Conservation (phyloP, 1,140 invertebrate genomes). For the Drosophila takahashii region DNA sequence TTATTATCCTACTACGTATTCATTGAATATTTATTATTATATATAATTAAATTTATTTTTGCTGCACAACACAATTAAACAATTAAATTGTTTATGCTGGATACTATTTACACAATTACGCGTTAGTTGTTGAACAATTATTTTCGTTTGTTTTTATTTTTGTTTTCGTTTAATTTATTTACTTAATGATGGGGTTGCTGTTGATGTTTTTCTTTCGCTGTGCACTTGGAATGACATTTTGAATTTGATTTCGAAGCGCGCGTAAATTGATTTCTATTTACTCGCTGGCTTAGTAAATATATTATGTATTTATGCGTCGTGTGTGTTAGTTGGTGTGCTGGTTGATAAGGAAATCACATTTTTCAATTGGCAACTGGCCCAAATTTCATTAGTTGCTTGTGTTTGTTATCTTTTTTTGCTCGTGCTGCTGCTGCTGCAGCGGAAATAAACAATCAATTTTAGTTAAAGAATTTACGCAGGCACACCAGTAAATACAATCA, state of each 20-base stretch:
- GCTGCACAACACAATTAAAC: slow-evolving; percentile 67
- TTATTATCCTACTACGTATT: slow-evolving; percentile 73
- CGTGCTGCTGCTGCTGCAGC: slow-evolving; percentile 55
- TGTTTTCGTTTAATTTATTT: slow-evolving; percentile 32
- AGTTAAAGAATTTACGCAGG: slow-evolving; percentile 81
- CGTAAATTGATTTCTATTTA: slow-evolving; percentile 50
- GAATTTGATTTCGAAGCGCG: slow-evolving; percentile 55
- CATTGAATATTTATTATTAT: slow-evolving; percentile 69
- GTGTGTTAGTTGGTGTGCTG: slow-evolving; percentile 12
- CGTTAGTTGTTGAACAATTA: slow-evolving; percentile 65
- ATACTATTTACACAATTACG: slow-evolving; percentile 47
- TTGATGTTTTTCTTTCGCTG: slow-evolving; percentile 34
- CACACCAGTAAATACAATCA: slow-evolving; percentile 59
- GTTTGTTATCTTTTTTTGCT: slow-evolving; percentile 60
- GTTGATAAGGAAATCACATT: slow-evolving; percentile 79
- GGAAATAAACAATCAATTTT: slow-evolving; percentile 84
- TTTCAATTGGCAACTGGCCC: slow-evolving; percentile 82
- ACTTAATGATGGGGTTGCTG: slow-evolving; percentile 30
- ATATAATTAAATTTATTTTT: slow-evolving; percentile 56
- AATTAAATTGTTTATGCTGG: slow-evolving; percentile 74
- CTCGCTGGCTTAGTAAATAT: slow-evolving; percentile 24
- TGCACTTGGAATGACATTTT: slow-evolving; percentile 69
- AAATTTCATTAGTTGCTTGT: slow-evolving; percentile 74
- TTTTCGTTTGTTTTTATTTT: slow-evolving; percentile 35
- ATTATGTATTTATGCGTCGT: slow-evolving; percentile 10